These are phyloP conservation scores for Hirtodrosophila cameraria DNA, from an alignment of 2,888 invertebrate species.

Conservation along the genomic window DNA sequence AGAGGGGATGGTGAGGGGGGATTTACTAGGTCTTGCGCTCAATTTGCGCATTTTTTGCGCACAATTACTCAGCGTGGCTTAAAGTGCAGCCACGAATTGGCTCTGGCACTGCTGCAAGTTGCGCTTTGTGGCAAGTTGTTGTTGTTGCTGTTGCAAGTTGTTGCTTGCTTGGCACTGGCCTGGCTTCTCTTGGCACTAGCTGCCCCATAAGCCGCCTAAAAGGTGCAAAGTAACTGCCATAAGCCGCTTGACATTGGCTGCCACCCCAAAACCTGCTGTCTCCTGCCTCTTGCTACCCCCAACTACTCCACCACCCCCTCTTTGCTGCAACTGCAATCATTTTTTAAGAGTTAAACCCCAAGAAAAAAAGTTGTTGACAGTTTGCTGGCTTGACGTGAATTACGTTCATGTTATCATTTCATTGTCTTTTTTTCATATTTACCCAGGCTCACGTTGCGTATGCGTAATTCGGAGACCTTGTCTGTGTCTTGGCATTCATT, in stretches of 20 bases:
- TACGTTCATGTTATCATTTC: conserved; percentile 26
- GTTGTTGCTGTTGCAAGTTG: conserved; percentile 38
- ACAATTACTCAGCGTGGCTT: conserved; percentile 81
- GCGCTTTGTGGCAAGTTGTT: conserved; percentile 3
- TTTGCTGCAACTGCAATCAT: conserved; percentile 41
- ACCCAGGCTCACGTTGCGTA: conserved; percentile 61
- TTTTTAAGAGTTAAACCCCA: conserved; percentile 43
- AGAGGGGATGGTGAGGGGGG: neutral
- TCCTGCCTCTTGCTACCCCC: neutral
- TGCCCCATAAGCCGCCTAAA: conserved; percentile 64
- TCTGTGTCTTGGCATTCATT: conserved; percentile 54
- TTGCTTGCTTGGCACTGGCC: conserved; percentile 39
- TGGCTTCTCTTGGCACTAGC: conserved; percentile 44
- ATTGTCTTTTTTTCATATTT: conserved; percentile 11
- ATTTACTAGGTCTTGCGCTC: conserved; percentile 65
- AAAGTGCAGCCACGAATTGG: conserved; percentile 58
- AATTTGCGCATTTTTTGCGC: conserved; percentile 82
- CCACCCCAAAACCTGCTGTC: conserved; percentile 17
- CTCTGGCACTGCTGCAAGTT: conserved; percentile 14
- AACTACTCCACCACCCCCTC: no score
- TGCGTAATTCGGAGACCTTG: conserved; percentile 58
- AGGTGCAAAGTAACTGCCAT: conserved; percentile 76
- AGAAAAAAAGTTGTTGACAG: conserved; percentile 37
- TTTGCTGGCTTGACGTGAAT: conserved; percentile 31
- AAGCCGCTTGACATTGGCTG: conserved; percentile 58